Evolutionary conservation across 1,140 invertebrate species (phyloP).

Genomic region (Drosophila pseudoananassae): DNA sequence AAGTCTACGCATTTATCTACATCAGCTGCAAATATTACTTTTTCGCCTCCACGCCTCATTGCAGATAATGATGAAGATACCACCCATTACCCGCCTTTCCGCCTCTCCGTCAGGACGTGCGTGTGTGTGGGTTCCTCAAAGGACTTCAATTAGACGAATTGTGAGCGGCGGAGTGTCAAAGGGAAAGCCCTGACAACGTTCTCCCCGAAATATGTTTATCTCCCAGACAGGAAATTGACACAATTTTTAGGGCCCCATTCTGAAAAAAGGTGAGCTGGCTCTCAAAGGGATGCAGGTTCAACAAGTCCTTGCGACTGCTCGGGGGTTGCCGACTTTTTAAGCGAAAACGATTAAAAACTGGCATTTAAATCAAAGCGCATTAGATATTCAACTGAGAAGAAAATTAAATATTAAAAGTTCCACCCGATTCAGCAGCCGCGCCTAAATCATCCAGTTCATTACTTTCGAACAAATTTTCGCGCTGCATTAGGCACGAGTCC

Average conservation of each 20-base stretch:
- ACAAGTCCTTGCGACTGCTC: constrained; percentile 41
- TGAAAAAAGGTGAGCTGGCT: constrained; percentile 3
- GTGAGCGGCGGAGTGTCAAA: constrained; percentile 29
- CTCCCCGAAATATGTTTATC: constrained; percentile 39
- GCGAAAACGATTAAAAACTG: too few relatives aligned
- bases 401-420: constrained; percentile 11
- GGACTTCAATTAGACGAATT: constrained; percentile 78
- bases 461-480: constrained; percentile 14
- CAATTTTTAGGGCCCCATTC: constrained; percentile 25
- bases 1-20: constrained; percentile 82
- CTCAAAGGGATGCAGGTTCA: constrained; percentile 44
- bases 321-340: constrained; percentile 13
- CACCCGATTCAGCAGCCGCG: not conserved
- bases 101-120: constrained; percentile 14
- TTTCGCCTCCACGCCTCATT: constrained; percentile 27
- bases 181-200: constrained; percentile 4
- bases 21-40: constrained; percentile 80
- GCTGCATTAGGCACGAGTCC: constrained; percentile 16
- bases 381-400: not conserved
- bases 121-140: constrained; percentile 61
- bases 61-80: constrained; percentile 50
- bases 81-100: constrained; percentile 2
- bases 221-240: constrained; percentile 58
- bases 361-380: constrained; percentile 17
- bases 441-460: constrained; percentile 21